phyloP scores from a whole-genome alignment of 2,888 invertebrate species.

The Drosophila pseudotalamancana region DNA sequence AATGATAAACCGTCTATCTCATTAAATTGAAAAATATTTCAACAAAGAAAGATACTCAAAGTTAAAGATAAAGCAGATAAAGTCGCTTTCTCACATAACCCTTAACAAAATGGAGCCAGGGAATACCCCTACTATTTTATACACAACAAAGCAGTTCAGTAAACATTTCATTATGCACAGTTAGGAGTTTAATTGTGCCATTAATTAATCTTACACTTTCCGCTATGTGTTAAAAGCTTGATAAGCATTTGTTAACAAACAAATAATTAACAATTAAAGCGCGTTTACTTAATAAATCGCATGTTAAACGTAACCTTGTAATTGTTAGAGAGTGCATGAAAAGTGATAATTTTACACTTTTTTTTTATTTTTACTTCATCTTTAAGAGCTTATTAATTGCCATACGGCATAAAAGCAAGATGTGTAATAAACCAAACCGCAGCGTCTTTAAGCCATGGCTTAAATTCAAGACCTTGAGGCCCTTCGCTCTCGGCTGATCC shows the following conservation, averaged over 20 bases:
- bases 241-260: constrained; percentile 15
- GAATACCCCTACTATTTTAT: not conserved
- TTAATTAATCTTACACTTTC: constrained; percentile 1
- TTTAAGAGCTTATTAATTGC: constrained; percentile 24
- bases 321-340: constrained; percentile 1
- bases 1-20: too few relatives aligned
- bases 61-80: too few relatives aligned
- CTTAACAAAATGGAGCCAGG: too few relatives aligned
- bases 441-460: constrained; percentile 12
- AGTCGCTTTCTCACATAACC: too few relatives aligned
- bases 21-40: too few relatives aligned
- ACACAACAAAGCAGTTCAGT: not conserved
- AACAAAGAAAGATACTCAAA: too few relatives aligned
- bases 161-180: not conserved
- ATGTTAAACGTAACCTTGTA: constrained; percentile 49
- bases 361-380: constrained; percentile 12
- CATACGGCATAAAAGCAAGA: not conserved
- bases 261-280: constrained; percentile 12
- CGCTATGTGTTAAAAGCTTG: not conserved
- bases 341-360: constrained; percentile 27
- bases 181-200: not conserved
- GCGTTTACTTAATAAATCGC: not conserved
- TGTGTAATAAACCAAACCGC: constrained; percentile 8
- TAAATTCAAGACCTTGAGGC: constrained; percentile 39
- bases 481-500: constrained; percentile 36